Base-by-base conservation (phyloP, 2,113 vertebrate genomes). In the Hassar affinis region DNA sequence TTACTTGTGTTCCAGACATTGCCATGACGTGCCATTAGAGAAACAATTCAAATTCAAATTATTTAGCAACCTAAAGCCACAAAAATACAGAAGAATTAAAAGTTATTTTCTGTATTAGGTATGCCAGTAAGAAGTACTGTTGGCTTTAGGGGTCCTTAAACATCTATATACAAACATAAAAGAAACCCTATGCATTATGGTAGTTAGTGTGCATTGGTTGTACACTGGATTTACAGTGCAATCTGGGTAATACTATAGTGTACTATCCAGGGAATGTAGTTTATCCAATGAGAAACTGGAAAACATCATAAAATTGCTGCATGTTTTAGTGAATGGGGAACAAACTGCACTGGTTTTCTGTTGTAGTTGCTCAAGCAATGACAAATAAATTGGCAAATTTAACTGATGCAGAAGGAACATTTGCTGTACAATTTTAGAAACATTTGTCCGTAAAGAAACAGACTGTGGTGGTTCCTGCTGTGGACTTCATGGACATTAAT, bases 361-460 rank as follows among this genome's bases (percentile, higher is more conserved):
- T n/a, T 62, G n/a, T 11, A 69, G 5, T 30, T 78, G 25, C 54
- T 68, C 27, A 79, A 71, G 33, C 38, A 79, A 33, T 42, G n/a
- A 79, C 27, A n/a, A 54, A 52, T 14, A 77, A 66, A 54, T 33
- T 38, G 18, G n/a, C 52, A 52, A 17, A 62, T 52, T 33, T 10
- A 35, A 61, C 30, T 15, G 25, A 33, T 11, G 25, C 6, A 68
- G 76, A 15, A 71, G 38, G 30, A 74, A 61, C 20, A 27, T 72
- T 72, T 45, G 22, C 52, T 71, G 76, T 25, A 62, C 42, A 82
- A 80, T 18, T 14, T 71, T 61, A 49, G 35, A 33, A 38, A 51
- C n/a, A 6, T 71, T 33, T 51, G 42, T 84, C n/a, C 75, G 49
- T 59, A 56, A 78, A 79, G 2, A 51, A 59, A 27, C 61, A 69